These are phyloP conservation scores for Hippolais icterina DNA, from an alignment of 2,113 vertebrate species.

Conservation along the genomic window DNA sequence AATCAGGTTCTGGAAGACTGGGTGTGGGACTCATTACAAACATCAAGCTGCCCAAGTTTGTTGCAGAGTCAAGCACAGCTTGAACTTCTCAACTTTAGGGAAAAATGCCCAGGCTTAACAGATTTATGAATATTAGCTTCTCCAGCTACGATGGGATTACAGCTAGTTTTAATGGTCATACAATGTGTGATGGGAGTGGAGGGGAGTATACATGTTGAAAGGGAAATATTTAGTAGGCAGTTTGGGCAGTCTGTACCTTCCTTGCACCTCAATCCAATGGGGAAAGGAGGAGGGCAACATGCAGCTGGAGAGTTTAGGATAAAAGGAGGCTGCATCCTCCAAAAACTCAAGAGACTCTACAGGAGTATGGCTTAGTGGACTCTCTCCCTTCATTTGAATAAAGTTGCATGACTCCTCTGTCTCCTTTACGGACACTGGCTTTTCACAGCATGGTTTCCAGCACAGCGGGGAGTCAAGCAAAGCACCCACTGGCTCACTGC, in stretches of 20 bases:
- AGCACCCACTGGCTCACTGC: background rate
- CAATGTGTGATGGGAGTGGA: background rate
- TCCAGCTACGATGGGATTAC: background rate
- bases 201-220: background rate
- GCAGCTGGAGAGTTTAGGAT: background rate
- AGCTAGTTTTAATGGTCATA: background rate
- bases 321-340: background rate
- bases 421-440: background rate
- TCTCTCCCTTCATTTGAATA: background rate
- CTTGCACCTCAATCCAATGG: background rate
- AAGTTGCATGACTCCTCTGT: background rate
- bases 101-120: background rate
- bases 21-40: background rate
- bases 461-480: rapidly evolving
- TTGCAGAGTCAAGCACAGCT: background rate
- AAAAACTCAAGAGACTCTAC: background rate
- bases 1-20: background rate
- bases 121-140: background rate
- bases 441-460: rapidly evolving
- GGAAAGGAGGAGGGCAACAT: background rate
- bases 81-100: background rate
- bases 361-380: background rate
- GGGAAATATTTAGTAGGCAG: background rate
- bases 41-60: background rate
- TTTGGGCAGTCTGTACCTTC: background rate